A percentile compares a stretch with the other conserved stretches of the same genome.
Evolutionary conservation across 2,888 invertebrate genomes (phyloP).

Genomic region (Lasioglossum oenotherae): DNA sequence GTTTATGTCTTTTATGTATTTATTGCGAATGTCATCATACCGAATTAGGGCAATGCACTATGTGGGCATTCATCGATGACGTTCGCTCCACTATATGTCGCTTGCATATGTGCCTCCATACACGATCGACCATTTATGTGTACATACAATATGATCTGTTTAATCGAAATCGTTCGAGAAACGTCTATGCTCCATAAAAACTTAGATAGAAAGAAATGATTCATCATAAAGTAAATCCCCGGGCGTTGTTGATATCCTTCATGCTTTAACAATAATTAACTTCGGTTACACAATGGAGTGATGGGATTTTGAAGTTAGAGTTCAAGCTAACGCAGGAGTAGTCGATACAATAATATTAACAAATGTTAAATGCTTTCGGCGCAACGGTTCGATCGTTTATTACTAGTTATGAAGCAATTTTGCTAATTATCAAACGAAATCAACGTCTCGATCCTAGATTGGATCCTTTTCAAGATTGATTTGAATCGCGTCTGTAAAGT

Average conservation of each 20-base stretch:
- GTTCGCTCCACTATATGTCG: constrained; percentile 8
- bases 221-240: not conserved
- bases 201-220: not conserved
- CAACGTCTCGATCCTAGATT: too few relatives aligned
- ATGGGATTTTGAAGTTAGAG: not conserved
- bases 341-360: not conserved
- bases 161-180: constrained; percentile 20
- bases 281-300: not conserved
- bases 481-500: too few relatives aligned
- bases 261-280: not conserved
- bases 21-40: not conserved
- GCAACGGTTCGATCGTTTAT: too few relatives aligned
- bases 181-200: not conserved
- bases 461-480: too few relatives aligned
- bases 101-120: constrained; percentile 7
- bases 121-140: constrained; percentile 3
- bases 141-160: not conserved
- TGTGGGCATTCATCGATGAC: constrained; percentile 2
- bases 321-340: too few relatives aligned
- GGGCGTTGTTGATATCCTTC: not conserved
- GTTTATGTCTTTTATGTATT: not conserved
- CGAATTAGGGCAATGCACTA: constrained; percentile 16
- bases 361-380: too few relatives aligned
- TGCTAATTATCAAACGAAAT: too few relatives aligned
- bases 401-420: too few relatives aligned